Evolutionary conservation across 2,113 vertebrate genomes (phyloP), one percentile per base, ranked within the genome.

Genomic region (Ptilonorhynchus violaceus): DNA sequence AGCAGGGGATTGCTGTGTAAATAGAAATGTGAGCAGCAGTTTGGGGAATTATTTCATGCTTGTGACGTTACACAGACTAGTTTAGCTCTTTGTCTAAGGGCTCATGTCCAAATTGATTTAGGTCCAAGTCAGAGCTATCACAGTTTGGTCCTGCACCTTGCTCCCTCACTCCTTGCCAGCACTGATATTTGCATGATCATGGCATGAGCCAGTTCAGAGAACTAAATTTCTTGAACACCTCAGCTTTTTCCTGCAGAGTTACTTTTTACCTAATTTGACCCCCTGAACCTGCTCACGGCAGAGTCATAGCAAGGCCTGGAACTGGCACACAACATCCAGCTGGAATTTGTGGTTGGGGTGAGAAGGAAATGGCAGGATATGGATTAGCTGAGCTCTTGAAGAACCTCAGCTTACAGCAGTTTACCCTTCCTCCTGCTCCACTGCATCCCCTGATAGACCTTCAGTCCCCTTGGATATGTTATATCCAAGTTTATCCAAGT

Each of bases 221-320:
- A 12, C 18, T 25, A 69, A 86, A 80, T 35, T 59, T 44, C 53
- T 66, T 55, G 59, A 88, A 88, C 60, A 55, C 55, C 55, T 82
- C n/a, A 72, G 9, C 22, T 69, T 83, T 92, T 73, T 73, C 55
- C 25, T 86, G 58, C n/a, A 50, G 47, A 79, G 25, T 80, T 83
- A 46, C 63, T 93, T 95, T 91, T 94, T 49, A 80, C 55, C 79
- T 89, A 42, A 15, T 84, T 92, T 92, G 81, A 50, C 52, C 80
- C 18, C 18, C 63, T 80, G 72, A 90, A 86, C 18, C 50, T 70
- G 31, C 53, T 88, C 55, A 50, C 0, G 1, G 42, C n/a, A 85
- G 58, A 28, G 42, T 84, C 82, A 83, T 7, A 55, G 47, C 41
- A 75, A 93, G 37, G 52, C 42, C 67, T 76, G 41, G 18, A 44